A percentile compares a stretch with the other conserved stretches of the same genome.
These are phyloP conservation scores for Aplodontia rufa DNA, from an alignment of 2,113 vertebrate genomes.

Conservation along the genomic window DNA sequence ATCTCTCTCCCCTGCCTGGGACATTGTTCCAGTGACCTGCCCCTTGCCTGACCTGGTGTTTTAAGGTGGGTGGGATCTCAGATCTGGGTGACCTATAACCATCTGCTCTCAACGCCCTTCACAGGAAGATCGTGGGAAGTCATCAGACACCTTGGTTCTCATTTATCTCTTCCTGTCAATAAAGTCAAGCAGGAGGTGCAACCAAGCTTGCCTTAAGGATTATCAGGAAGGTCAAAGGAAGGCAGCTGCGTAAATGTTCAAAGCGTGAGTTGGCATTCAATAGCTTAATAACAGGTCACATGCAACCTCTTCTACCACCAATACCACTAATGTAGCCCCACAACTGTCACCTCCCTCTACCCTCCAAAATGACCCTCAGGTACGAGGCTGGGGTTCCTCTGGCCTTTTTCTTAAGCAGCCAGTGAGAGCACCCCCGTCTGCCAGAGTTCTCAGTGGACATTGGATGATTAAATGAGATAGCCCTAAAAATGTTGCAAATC, in stretches of 20 bases:
- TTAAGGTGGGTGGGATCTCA: neutral
- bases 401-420: neutral
- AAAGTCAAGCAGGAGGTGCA: neutral
- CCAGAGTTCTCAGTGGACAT: neutral
- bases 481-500: too few species aligned
- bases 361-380: neutral
- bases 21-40: neutral
- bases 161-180: neutral
- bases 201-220: neutral
- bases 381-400: neutral
- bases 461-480: too few species aligned
- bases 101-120: neutral
- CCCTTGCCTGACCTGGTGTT: too few species aligned
- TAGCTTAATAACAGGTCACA: neutral
- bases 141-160: neutral
- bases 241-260: rapidly evolving
- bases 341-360: neutral
- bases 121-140: neutral
- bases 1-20: neutral
- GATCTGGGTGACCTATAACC: neutral
- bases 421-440: neutral
- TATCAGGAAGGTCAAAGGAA: neutral
- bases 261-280: too few species aligned
- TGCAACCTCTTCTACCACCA: neutral
- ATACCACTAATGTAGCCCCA: neutral